Percentiles rank a stretch among this genome's conserved stretches.
phyloP scores from a whole-genome alignment of 2,113 vertebrate species.

The Craseonycteris thonglongyai region DNA sequence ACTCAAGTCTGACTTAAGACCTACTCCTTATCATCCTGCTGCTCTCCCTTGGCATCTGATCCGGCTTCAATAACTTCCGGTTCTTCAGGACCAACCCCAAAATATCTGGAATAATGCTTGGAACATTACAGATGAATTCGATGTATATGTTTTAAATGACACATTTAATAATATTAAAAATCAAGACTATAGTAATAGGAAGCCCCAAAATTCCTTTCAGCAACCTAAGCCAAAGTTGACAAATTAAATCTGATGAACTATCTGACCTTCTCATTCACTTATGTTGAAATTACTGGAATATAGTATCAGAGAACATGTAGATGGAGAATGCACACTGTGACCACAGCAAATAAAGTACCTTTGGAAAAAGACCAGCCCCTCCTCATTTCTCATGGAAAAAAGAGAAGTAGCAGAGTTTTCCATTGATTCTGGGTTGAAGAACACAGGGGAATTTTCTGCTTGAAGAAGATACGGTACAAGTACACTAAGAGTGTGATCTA shows the following conservation, averaged over 20 bases:
- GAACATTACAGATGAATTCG: background rate
- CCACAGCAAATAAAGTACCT: background rate
- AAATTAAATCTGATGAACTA: constrained; percentile 33
- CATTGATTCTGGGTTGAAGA: background rate
- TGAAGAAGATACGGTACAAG: background rate
- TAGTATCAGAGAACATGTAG: background rate
- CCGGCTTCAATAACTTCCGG: background rate
- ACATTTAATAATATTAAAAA: background rate
- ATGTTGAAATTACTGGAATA: background rate
- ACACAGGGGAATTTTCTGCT: background rate
- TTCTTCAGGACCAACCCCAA: background rate
- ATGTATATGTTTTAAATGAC: background rate
- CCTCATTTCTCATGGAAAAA: background rate
- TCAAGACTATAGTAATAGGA: background rate
- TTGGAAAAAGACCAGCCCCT: background rate
- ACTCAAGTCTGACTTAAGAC: background rate
- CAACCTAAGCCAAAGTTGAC: background rate
- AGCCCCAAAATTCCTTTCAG: background rate
- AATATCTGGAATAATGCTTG: background rate
- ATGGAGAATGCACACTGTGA: background rate
- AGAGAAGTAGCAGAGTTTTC: background rate
- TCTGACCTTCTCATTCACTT: background rate
- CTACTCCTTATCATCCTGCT: background rate
- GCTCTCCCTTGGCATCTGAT: background rate
- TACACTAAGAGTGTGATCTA: background rate